These are phyloP conservation scores for Rhorus exstirpatorius DNA, from an alignment of 2,888 invertebrate species.

Conservation along the genomic window DNA sequence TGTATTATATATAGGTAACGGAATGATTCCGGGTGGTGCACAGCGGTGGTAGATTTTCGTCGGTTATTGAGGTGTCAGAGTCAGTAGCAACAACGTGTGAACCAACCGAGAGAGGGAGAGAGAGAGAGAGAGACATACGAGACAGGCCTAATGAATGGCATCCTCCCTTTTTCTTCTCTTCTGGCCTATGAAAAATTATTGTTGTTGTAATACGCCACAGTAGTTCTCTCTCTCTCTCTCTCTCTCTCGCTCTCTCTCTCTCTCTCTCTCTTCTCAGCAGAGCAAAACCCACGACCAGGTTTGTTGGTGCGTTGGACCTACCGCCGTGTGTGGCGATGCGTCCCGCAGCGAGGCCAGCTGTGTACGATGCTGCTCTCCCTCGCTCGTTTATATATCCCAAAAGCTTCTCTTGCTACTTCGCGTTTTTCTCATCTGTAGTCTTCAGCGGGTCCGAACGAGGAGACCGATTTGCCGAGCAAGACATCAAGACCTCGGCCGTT, in stretches of 20 bases:
- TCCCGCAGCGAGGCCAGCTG: slow-evolving; percentile 75
- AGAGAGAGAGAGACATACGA: neutral
- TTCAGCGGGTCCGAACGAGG: slow-evolving; percentile 17
- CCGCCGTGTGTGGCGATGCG: slow-evolving; percentile 71
- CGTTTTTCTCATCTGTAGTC: slow-evolving; percentile 58
- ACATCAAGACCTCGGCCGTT: slow-evolving; percentile 45
- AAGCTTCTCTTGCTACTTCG: slow-evolving; percentile 39
- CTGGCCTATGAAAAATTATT: slow-evolving; percentile 84
- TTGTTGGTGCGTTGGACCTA: slow-evolving; percentile 65
- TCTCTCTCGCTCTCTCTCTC: no score
- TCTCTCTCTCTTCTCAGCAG: slow-evolving; percentile 72
- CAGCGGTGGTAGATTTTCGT: slow-evolving; percentile 58
- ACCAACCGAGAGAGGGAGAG: slow-evolving; percentile 80
- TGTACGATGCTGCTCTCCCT: slow-evolving; percentile 41
- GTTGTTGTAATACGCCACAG: slow-evolving; percentile 78
- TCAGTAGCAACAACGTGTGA: slow-evolving; percentile 85
- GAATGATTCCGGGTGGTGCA: slow-evolving; percentile 56
- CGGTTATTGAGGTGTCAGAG: slow-evolving; percentile 84
- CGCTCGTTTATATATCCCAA: slow-evolving; percentile 46
- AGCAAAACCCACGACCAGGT: slow-evolving; percentile 66
- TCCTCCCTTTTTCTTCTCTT: slow-evolving; percentile 79
- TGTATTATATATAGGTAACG: slow-evolving; percentile 24
- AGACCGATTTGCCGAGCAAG: slow-evolving; percentile 54
- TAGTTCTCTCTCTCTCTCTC: slow-evolving; percentile 67
- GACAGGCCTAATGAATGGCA: slow-evolving; percentile 85